A percentile compares a stretch with the other conserved stretches of the same genome.
phyloP scores from a whole-genome alignment of 1,140 invertebrate species.

The Magallana ariakensis region DNA sequence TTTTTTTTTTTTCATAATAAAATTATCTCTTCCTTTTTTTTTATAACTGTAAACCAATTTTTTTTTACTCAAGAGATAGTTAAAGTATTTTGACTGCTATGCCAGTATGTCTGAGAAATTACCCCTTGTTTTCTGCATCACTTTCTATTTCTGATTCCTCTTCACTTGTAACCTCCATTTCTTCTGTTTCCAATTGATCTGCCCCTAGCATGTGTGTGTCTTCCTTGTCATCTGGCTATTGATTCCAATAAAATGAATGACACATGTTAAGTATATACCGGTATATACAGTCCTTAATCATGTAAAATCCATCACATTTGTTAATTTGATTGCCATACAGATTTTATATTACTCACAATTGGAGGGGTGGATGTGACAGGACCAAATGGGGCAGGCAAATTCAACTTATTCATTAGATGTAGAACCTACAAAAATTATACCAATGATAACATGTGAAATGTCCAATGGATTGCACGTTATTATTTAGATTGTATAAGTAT shows the following conservation, averaged over 20 bases:
- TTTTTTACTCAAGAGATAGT: too few species aligned
- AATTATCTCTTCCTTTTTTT: too few species aligned
- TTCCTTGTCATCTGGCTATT: neutral
- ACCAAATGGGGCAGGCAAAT: slow-evolving; percentile 91
- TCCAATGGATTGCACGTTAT: too few species aligned
- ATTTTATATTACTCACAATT: slow-evolving; percentile 56
- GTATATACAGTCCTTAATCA: neutral
- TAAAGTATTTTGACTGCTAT: too few species aligned
- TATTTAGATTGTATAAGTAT: too few species aligned
- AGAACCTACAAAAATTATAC: slow-evolving; percentile 81
- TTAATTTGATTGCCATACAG: neutral
- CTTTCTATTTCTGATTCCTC: slow-evolving; percentile 91
- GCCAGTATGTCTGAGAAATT: neutral
- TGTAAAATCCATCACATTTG: neutral
- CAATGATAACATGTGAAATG: too few species aligned
- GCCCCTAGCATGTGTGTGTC: neutral
- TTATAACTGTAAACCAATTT: too few species aligned
- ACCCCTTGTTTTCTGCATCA: slow-evolving; percentile 81
- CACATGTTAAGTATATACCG: neutral
- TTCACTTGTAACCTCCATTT: slow-evolving; percentile 66
- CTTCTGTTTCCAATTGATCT: slow-evolving; percentile 49
- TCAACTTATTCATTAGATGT: slow-evolving; percentile 98
- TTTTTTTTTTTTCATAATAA: too few species aligned
- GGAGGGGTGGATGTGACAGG: slow-evolving; percentile 73
- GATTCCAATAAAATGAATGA: neutral